Evolutionary conservation across 2,797 vertebrate species (phyloP).

Genomic region (Ambastaia sidthimunki): DNA sequence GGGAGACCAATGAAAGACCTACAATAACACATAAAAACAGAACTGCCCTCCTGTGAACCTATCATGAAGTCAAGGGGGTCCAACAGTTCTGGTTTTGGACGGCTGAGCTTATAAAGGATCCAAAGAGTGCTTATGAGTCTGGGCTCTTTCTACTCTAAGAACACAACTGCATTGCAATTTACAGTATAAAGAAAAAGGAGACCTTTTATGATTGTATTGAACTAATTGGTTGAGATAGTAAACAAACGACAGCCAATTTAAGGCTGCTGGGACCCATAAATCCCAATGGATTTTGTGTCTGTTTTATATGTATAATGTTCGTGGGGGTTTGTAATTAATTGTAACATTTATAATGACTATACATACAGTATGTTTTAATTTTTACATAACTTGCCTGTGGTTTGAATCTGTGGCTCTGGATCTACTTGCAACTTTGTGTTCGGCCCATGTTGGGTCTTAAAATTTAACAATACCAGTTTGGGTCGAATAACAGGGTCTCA

Average conservation of each 20-base stretch:
- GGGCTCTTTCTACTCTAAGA: background rate
- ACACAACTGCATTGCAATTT: background rate
- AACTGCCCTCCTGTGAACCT: constrained; percentile 54
- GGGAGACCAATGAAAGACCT: constrained; percentile 69
- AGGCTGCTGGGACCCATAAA: background rate
- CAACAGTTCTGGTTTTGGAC: constrained; percentile 57
- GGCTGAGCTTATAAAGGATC: background rate
- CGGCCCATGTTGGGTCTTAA: background rate
- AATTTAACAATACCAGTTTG: background rate
- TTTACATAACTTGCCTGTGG: background rate
- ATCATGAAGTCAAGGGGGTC: constrained; percentile 44
- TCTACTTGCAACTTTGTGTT: constrained; percentile 1
- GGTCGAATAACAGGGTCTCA: background rate
- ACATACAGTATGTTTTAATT: background rate
- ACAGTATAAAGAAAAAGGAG: background rate
- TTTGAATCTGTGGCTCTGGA: background rate
- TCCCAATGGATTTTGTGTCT: background rate
- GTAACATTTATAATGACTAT: background rate
- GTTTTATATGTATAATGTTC: background rate
- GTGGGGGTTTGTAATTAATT: background rate
- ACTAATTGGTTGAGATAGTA: background rate
- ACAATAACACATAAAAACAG: constrained; percentile 71
- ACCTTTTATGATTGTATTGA: background rate
- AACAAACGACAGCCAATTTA: background rate
- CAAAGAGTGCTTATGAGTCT: constrained; percentile 18